These are phyloP conservation scores for Cyprinodon brontotheroides DNA, from an alignment of 2,113 vertebrate species.

Conservation along the genomic window DNA sequence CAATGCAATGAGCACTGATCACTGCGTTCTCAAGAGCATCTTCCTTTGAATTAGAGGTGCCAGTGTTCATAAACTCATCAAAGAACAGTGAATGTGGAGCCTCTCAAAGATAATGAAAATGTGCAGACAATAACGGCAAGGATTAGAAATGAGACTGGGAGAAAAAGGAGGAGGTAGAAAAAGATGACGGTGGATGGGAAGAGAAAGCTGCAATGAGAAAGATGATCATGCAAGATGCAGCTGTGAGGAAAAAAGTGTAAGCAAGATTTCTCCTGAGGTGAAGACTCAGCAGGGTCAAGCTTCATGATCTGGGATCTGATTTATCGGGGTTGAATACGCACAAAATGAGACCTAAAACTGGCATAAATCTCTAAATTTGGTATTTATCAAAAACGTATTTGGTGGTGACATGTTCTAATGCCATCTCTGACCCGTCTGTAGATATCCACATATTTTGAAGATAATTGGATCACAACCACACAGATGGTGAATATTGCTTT, in stretches of 20 bases:
- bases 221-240: slow-evolving; percentile 40
- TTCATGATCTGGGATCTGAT: not conserved
- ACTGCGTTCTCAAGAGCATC: slow-evolving; percentile 64
- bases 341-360: too few species aligned
- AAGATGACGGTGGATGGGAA: not conserved
- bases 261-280: not conserved
- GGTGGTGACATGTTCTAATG: too few species aligned
- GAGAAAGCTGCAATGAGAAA: slow-evolving; percentile 19
- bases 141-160: slow-evolving; percentile 45
- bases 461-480: too few species aligned
- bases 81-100: slow-evolving; percentile 46
- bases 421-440: too few species aligned
- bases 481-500: too few species aligned
- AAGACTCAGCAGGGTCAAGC: not conserved
- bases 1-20: slow-evolving; percentile 53
- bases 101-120: slow-evolving; percentile 72
- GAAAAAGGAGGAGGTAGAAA: not conserved
- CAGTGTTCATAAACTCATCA: slow-evolving; percentile 76
- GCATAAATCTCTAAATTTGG: too few species aligned
- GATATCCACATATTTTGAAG: too few species aligned
- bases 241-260: not conserved
- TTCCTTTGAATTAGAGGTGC: slow-evolving; percentile 69
- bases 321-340: too few species aligned
- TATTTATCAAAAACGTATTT: too few species aligned
- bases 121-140: slow-evolving; percentile 57